Percentiles rank a stretch among this genome's conserved stretches.
These are phyloP conservation scores for Spodoptera littoralis DNA, from an alignment of 2,888 invertebrate genomes.

Conservation along the genomic window DNA sequence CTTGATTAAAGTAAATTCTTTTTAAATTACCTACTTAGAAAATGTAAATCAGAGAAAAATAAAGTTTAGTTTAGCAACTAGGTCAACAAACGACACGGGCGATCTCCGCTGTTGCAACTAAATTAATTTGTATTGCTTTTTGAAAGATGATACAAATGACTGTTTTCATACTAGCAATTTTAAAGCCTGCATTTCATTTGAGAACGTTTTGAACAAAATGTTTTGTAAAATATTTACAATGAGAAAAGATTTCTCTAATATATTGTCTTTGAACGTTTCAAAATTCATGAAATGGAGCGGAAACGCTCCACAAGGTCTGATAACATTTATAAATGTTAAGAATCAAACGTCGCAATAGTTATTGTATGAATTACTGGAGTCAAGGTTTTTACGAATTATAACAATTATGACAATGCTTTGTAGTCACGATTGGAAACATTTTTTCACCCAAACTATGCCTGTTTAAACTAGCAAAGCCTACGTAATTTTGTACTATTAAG, in stretches of 20 bases:
- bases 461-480: background rate
- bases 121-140: no score
- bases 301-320: slow-evolving; percentile 71
- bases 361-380: slow-evolving; percentile 45
- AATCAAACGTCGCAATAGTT: slow-evolving; percentile 46
- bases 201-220: no score
- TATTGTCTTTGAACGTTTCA: slow-evolving; percentile 60
- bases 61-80: no score
- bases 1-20: no score
- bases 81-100: no score
- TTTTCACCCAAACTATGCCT: slow-evolving; percentile 7
- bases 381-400: slow-evolving; percentile 66
- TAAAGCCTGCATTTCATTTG: no score
- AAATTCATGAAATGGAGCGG: slow-evolving; percentile 74
- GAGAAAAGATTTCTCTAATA: slow-evolving; percentile 65
- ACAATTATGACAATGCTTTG: slow-evolving; percentile 53
- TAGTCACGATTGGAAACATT: slow-evolving; percentile 18
- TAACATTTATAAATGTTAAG: slow-evolving; percentile 41
- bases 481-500: no score
- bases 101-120: no score
- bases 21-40: no score
- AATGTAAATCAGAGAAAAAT: no score
- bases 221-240: slow-evolving; percentile 7
- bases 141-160: no score
- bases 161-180: no score